These are phyloP conservation scores for Drosophila saltans DNA, from an alignment of 1,140 invertebrate genomes.

Conservation along the genomic window DNA sequence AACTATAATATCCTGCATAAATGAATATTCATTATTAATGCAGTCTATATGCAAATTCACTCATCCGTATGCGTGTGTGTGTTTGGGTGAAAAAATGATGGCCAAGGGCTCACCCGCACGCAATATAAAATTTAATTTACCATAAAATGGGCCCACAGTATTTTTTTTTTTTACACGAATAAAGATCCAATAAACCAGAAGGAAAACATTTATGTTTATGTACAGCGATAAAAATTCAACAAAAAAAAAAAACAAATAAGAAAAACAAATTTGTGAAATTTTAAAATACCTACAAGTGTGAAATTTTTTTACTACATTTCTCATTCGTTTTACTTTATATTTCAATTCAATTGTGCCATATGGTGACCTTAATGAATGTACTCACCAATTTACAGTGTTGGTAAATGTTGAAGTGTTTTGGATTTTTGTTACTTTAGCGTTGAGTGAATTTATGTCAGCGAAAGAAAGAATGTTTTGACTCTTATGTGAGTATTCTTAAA, in stretches of 20 bases:
- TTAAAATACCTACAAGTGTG: not conserved
- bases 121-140: conserved; percentile 44
- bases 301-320: not conserved
- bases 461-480: too few species aligned
- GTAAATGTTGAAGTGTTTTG: not conserved
- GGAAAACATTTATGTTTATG: conserved; percentile 13
- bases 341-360: not conserved
- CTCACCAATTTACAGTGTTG: not conserved
- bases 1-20: not conserved
- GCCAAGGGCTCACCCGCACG: conserved; percentile 20
- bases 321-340: not conserved
- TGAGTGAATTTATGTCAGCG: too few species aligned
- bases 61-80: not conserved
- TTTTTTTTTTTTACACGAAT: not conserved
- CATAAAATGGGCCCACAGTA: conserved; percentile 33
- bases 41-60: not conserved
- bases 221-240: not conserved
- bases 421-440: too few species aligned
- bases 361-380: not conserved
- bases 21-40: not conserved
- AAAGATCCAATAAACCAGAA: conserved; percentile 40
- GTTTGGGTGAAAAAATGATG: not conserved
- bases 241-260: not conserved
- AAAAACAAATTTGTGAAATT: not conserved
- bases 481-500: too few species aligned